Percentiles rank a stretch among this genome's conserved stretches.
Conservation (phyloP, 2,113 vertebrate genomes). For the Meriones unguiculatus region DNA sequence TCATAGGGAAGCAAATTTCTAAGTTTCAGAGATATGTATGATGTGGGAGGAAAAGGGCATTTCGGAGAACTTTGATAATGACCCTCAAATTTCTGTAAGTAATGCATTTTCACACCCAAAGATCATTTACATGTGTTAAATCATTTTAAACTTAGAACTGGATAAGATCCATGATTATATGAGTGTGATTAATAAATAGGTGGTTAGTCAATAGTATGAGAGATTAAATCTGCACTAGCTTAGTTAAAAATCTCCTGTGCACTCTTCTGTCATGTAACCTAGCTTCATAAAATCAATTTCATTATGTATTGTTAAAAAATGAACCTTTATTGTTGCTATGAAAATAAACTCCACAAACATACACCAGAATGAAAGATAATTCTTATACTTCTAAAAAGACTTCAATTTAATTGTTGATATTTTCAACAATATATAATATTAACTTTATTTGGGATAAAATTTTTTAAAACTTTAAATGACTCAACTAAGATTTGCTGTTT, state of each 20-base stretch:
- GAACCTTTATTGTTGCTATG: background rate
- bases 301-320: background rate
- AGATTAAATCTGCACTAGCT: background rate
- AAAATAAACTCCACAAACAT: background rate
- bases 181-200: background rate
- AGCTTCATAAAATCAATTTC: background rate
- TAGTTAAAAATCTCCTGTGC: background rate
- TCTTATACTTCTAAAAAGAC: background rate
- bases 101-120: background rate
- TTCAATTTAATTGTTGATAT: background rate
- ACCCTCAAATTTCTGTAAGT: background rate
- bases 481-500: background rate
- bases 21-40: background rate
- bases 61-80: background rate
- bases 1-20: background rate
- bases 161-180: background rate
- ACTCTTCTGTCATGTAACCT: background rate
- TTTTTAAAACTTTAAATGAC: background rate
- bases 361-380: background rate
- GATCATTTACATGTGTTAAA: background rate
- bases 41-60: fast-evolving
- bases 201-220: background rate
- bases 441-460: background rate
- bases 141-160: background rate
- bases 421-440: background rate